Conservation (phyloP, 2,888 invertebrate genomes). For the Leucozona laternaria region DNA sequence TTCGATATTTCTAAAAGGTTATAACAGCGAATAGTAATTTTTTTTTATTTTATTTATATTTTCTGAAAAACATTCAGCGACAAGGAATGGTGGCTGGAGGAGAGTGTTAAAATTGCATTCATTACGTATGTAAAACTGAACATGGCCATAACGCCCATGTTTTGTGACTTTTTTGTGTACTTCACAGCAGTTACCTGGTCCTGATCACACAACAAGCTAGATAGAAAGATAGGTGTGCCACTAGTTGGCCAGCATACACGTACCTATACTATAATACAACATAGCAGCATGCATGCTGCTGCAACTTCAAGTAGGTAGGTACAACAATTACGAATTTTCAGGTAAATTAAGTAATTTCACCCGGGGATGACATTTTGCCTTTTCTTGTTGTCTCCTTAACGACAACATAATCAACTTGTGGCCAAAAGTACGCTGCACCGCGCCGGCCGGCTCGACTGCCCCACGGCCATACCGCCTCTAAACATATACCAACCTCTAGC, state of each 20-base stretch:
- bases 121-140: conserved; percentile 69
- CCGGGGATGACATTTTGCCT: conserved; percentile 68
- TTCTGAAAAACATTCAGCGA: background rate
- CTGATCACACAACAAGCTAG: conserved; percentile 43
- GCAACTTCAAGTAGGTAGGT: conserved; percentile 17
- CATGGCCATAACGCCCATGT: conserved; percentile 68
- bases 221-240: conserved; percentile 58
- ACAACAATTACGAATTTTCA: conserved; percentile 66
- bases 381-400: conserved; percentile 49
- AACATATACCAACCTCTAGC: background rate
- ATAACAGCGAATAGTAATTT: conserved; percentile 5
- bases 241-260: conserved; percentile 2
- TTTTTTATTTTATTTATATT: background rate
- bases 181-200: conserved; percentile 4
- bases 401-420: conserved; percentile 69
- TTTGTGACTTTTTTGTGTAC: conserved; percentile 23
- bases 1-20: conserved; percentile 68
- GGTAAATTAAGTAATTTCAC: conserved; percentile 74
- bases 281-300: conserved; percentile 29
- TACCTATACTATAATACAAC: conserved; percentile 4
- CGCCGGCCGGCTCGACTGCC: background rate
- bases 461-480: conserved; percentile 10
- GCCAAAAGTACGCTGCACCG: background rate
- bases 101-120: conserved; percentile 68
- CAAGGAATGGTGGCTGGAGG: conserved; percentile 38